phyloP scores from a whole-genome alignment of 2,797 vertebrate species.

The Psittacula derbiana region DNA sequence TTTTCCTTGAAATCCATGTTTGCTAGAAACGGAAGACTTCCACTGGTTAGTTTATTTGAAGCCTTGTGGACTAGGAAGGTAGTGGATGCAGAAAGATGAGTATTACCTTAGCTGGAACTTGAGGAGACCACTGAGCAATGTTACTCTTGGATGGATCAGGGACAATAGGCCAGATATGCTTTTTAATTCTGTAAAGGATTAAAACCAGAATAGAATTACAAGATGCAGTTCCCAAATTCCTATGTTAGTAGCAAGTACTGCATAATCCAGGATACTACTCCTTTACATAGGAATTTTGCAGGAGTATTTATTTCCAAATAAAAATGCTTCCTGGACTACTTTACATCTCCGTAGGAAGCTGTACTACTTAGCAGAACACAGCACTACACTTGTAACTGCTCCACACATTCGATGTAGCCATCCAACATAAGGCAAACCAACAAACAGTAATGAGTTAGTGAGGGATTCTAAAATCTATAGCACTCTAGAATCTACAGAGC shows the following conservation, averaged over 20 bases:
- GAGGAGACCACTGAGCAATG: conserved; percentile 92
- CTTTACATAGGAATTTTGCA: background rate
- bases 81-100: background rate
- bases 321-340: background rate
- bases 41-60: background rate
- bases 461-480: background rate
- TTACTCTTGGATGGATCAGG: conserved; percentile 94
- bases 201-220: background rate
- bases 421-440: background rate
- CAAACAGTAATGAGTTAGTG: background rate
- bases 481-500: background rate
- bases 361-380: background rate
- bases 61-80: background rate
- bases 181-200: conserved; percentile 84
- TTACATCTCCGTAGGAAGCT: background rate
- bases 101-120: conserved; percentile 86
- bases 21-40: background rate
- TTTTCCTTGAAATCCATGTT: background rate
- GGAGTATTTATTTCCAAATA: background rate
- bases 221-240: background rate
- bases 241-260: background rate
- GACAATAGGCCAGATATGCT: conserved; percentile 91
- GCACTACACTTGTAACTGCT: background rate
- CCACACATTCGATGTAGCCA: background rate
- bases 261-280: background rate